Percentiles rank a stretch among this genome's conserved stretches.
Conservation (phyloP, 2,797 vertebrate species). For the Sebastes hubbsi region DNA sequence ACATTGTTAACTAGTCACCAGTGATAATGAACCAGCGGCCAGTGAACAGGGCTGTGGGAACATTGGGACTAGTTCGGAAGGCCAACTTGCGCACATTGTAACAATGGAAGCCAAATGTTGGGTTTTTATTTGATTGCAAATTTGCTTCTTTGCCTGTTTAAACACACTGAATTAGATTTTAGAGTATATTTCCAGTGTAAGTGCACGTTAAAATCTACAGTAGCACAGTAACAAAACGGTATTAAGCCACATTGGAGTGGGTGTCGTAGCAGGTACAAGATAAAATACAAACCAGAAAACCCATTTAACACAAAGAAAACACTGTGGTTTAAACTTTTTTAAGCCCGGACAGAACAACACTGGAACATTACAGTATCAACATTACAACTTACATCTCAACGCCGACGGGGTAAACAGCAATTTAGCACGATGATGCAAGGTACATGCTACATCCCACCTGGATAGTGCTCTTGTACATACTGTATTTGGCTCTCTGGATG, state of each 20-base stretch:
- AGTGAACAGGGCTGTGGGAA: neutral
- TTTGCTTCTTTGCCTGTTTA: neutral
- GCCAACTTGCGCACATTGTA: neutral
- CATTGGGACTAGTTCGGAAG: neutral
- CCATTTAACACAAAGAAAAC: neutral
- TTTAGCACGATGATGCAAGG: neutral
- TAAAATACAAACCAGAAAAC: neutral
- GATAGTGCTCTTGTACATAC: neutral
- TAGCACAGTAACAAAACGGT: neutral
- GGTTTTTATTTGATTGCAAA: neutral
- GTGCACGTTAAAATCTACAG: neutral
- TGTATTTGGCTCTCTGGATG: neutral
- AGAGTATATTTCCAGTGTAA: neutral
- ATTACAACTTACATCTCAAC: neutral
- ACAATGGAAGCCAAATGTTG: neutral
- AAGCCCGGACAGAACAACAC: neutral
- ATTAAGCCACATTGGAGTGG: neutral
- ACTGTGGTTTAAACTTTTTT: neutral
- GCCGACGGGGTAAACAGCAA: neutral
- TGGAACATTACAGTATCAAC: neutral
- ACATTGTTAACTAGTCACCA: neutral
- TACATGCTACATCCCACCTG: neutral
- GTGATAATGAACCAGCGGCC: neutral
- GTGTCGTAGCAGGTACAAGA: neutral
- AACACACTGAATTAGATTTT: neutral